Evolutionary conservation across 1,140 invertebrate species (phyloP), one percentile per base, ranked within the genome.

Genomic region (Drosophila orena): DNA sequence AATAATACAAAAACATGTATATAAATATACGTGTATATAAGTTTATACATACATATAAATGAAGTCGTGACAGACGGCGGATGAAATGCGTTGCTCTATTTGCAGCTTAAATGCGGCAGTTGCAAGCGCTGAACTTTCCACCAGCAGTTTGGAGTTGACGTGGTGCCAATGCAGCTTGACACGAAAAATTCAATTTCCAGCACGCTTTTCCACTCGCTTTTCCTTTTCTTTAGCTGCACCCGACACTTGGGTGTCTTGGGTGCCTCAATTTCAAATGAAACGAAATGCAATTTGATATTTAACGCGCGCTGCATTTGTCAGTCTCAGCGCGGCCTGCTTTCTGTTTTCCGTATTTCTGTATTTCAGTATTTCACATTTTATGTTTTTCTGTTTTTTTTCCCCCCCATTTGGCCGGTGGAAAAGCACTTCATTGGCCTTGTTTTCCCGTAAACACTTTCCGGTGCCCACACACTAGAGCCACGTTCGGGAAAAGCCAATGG

Each of bases 271-370:
- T 70, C 65, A 81, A 86, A 86, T 81, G 64, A 77, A 78, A 59
- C 57, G 64, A 88, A 81, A 75, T 85, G 68, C 81, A 86, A 88
- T 86, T 86, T 86, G 72, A 88, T 78, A 86, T 86, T 71, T 88
- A 81, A 79, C 83, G 83, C 81, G 68, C 81, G 68, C 62, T 75
- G 60, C 69, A 79, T 76, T 62, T 55, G 56, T 76, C 59, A 66
- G 43, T 49, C 59, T 22, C 27, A 11, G 15, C 27, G 14, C 22
- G 38, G 49, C 64, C 49, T 50, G 54, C 8, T 30, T 8, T 8
- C 7, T 8, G 8, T 30, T 30, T 8, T 30, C 7, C 3, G 30
- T 10, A 30, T 30, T 30, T 30, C 7, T 8, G 30, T 10, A 30
- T 30, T 30, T 30, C 7, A 10, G 30, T 30, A 30, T 7, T 10